phyloP scores from a whole-genome alignment of 2,888 invertebrate genomes.

The Globia sparganii region DNA sequence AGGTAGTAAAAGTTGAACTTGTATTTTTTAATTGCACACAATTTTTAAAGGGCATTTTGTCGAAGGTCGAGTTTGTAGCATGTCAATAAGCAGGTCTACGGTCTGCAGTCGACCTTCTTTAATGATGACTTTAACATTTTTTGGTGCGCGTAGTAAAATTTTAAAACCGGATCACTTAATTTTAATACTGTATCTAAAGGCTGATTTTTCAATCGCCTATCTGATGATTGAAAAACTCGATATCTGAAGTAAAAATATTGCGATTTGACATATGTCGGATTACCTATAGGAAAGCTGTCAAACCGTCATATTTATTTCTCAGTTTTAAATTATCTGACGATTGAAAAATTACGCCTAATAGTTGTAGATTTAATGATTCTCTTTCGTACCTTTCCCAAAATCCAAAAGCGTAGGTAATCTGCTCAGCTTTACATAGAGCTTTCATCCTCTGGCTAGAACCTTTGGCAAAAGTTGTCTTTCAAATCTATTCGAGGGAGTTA shows the following conservation, averaged over 20 bases:
- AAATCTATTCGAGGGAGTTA: background rate
- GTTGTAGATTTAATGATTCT: background rate
- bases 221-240: background rate
- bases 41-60: background rate
- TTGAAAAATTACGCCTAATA: too few species aligned
- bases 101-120: background rate
- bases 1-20: background rate
- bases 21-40: background rate
- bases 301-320: too few species aligned
- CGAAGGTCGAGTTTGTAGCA: background rate
- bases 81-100: background rate
- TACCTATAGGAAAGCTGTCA: background rate
- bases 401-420: too few species aligned
- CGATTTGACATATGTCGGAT: background rate
- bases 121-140: background rate
- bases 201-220: background rate
- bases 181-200: background rate
- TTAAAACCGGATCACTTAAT: too few species aligned
- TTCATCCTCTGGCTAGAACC: background rate
- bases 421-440: background rate
- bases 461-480: background rate
- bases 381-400: background rate
- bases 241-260: background rate
- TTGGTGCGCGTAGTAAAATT: background rate
- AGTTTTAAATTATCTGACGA: too few species aligned